Percentiles rank a stretch among this genome's conserved stretches.
Evolutionary conservation across 2,797 vertebrate genomes (phyloP).

Genomic region (Peromyscus aztecus): DNA sequence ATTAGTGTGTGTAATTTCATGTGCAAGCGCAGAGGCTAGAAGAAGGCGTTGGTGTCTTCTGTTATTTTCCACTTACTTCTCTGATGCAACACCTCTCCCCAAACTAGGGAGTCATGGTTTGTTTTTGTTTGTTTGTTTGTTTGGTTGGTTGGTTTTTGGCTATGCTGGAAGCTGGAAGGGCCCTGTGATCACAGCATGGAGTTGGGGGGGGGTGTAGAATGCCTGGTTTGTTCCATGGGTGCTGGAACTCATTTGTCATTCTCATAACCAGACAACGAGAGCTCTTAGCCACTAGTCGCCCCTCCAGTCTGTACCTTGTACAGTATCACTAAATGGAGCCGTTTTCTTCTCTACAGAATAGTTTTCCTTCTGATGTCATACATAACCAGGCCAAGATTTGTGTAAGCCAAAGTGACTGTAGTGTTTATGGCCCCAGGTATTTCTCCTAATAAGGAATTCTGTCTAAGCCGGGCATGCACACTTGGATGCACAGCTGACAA

Average conservation of each 20-base stretch:
- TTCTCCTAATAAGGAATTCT: conserved; percentile 5
- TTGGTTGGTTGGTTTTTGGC: background rate
- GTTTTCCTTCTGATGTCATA: conserved; percentile 24
- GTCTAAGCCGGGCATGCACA: background rate
- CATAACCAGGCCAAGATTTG: background rate
- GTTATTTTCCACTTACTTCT: background rate
- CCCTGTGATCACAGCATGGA: background rate
- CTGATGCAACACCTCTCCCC: background rate
- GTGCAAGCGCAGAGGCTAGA: too few relatives aligned
- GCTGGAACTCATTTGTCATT: fast-evolving
- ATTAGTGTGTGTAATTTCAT: background rate
- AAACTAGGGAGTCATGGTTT: background rate
- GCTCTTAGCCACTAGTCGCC: background rate
- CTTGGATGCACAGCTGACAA: background rate
- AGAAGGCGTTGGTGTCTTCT: background rate
- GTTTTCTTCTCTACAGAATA: background rate
- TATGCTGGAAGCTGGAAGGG: background rate
- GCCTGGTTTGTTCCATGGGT: background rate
- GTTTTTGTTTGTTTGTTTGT: too few relatives aligned
- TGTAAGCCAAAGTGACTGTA: background rate
- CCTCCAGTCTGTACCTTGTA: background rate
- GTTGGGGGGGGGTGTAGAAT: background rate
- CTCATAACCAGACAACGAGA: too few relatives aligned
- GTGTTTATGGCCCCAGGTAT: background rate
- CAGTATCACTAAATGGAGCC: background rate